These are phyloP conservation scores for Xiphophorus couchianus DNA, from an alignment of 2,113 vertebrate species.

Conservation along the genomic window DNA sequence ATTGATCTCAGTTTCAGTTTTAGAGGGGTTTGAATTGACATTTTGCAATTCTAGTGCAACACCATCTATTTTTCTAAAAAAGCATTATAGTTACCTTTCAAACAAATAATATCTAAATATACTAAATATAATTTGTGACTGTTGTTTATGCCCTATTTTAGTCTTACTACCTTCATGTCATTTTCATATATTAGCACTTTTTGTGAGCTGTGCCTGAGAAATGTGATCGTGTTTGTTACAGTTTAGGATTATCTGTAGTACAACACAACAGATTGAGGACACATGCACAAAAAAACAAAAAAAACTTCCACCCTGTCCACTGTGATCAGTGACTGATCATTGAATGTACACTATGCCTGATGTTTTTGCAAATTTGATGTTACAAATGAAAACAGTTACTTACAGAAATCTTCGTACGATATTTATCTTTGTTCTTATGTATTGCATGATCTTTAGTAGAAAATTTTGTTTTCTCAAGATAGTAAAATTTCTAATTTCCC, in stretches of 20 bases:
- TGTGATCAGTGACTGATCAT: neutral
- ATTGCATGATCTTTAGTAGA: no score
- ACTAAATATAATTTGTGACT: neutral
- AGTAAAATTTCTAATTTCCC: neutral
- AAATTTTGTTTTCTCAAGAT: neutral
- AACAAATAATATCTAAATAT: neutral
- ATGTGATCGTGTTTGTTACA: neutral
- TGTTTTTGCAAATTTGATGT: no score
- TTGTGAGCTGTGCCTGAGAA: neutral
- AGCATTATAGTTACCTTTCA: neutral
- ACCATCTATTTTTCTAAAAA: neutral
- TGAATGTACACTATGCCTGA: no score
- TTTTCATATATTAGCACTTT: neutral
- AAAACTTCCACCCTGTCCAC: neutral
- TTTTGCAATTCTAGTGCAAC: neutral
- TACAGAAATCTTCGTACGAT: no score
- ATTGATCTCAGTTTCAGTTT: neutral
- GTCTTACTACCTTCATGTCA: neutral
- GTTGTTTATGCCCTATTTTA: neutral
- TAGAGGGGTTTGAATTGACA: neutral
- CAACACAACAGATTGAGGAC: neutral
- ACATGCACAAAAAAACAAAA: neutral
- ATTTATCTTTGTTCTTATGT: no score
- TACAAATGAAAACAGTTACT: no score
- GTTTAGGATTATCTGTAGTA: neutral